Evolutionary conservation across 2,113 vertebrate genomes (phyloP).

Genomic region (Mastomys natalensis): DNA sequence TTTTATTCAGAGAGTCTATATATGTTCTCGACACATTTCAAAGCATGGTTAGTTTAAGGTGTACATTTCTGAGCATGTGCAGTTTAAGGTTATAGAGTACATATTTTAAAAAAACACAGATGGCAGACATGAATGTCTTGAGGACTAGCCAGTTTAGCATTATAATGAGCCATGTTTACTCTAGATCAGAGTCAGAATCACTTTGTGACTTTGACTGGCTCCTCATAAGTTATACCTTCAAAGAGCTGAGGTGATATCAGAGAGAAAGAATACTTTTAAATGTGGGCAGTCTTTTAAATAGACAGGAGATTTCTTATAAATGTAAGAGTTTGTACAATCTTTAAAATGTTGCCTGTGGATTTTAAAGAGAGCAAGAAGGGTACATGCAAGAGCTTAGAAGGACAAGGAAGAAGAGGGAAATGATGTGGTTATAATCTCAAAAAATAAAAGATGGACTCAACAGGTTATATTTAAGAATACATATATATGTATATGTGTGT

Average conservation of each 20-base stretch:
- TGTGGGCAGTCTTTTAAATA: background rate
- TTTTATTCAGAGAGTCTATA: background rate
- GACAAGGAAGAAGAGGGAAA: too few species aligned
- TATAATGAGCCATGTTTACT: background rate
- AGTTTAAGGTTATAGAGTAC: background rate
- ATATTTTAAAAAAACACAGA: background rate
- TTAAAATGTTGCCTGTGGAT: too few species aligned
- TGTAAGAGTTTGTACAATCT: background rate
- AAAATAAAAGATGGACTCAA: too few species aligned
- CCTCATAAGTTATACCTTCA: background rate
- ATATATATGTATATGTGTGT: too few species aligned
- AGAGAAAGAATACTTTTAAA: background rate
- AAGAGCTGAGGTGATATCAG: background rate
- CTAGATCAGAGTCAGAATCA: background rate
- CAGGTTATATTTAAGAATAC: background rate
- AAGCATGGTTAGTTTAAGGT: background rate
- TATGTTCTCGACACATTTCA: background rate
- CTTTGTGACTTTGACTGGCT: background rate
- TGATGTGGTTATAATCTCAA: too few species aligned
- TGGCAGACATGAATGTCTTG: background rate
- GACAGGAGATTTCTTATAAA: background rate
- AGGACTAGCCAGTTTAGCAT: background rate
- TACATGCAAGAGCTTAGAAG: too few species aligned
- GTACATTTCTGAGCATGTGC: background rate
- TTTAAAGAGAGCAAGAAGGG: too few species aligned